Conservation (phyloP, 2,113 vertebrate genomes). For the Nothocercus julius region DNA sequence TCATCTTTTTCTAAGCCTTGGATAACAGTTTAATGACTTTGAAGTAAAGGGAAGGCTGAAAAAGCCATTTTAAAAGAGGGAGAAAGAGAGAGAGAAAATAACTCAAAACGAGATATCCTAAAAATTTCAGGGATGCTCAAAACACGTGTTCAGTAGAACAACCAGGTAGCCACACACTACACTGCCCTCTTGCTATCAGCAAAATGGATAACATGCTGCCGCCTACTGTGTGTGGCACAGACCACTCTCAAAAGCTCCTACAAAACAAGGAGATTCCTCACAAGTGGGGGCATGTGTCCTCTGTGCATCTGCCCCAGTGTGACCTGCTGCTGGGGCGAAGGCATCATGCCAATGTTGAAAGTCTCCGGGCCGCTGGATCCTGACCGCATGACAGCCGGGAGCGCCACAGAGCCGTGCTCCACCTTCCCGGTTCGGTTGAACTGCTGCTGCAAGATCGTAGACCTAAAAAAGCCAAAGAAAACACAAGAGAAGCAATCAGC, state of each 20-base stretch:
- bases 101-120: neutral
- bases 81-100: neutral
- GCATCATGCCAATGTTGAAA: conserved; percentile 94
- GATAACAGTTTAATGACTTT: neutral
- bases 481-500: neutral
- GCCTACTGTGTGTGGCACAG: neutral
- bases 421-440: conserved; percentile 93
- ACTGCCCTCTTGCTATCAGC: too few species aligned
- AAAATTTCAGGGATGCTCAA: neutral
- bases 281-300: conserved; percentile 97
- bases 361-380: conserved; percentile 93
- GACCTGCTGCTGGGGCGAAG: conserved; percentile 94
- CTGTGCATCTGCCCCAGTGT: conserved; percentile 97
- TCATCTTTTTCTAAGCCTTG: fast-evolving
- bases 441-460: conserved; percentile 97
- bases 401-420: conserved; percentile 92
- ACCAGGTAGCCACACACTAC: neutral
- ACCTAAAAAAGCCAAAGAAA: conserved; percentile 66
- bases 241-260: neutral
- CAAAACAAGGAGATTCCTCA: conserved; percentile 72
- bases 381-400: conserved; percentile 95
- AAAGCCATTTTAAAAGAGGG: neutral
- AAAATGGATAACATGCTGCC: fast-evolving
- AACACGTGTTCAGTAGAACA: neutral
- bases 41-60: neutral